Evolutionary conservation across 2,113 vertebrate species (phyloP).

Genomic region (Muntiacus reevesi): DNA sequence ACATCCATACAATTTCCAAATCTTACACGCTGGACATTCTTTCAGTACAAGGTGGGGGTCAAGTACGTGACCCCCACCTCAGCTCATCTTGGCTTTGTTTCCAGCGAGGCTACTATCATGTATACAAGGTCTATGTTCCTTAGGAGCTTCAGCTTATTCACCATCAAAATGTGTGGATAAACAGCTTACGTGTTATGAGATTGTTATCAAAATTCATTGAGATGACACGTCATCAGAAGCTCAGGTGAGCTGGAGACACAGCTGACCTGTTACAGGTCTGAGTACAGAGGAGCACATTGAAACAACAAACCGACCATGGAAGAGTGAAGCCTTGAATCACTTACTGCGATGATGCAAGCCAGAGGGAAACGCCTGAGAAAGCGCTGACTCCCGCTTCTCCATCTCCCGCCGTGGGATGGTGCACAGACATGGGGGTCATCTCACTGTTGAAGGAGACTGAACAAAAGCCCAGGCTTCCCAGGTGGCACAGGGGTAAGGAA

Average conservation of each 20-base stretch:
- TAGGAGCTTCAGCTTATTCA: not conserved
- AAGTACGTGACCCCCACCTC: not conserved
- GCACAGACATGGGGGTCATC: too few species aligned
- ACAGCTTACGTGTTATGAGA: not conserved
- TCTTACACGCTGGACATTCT: too few species aligned
- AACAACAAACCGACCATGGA: not conserved
- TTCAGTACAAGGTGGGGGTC: too few species aligned
- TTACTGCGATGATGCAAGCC: too few species aligned
- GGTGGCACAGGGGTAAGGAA: not conserved
- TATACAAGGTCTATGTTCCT: not conserved
- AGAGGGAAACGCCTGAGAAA: not conserved
- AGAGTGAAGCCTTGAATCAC: not conserved
- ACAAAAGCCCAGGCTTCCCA: not conserved
- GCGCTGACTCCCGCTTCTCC: not conserved
- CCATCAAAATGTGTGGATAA: not conserved
- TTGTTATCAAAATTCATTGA: not conserved
- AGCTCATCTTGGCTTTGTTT: not conserved
- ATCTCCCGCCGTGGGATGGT: not conserved
- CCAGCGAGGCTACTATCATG: not conserved
- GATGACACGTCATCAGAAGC: not conserved
- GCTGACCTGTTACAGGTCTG: not conserved
- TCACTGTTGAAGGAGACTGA: not conserved
- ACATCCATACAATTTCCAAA: not conserved
- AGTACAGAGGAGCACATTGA: not conserved
- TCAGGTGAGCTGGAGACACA: not conserved